These are phyloP conservation scores for Asbolus verrucosus DNA, from an alignment of 1,140 invertebrate species.

Conservation along the genomic window DNA sequence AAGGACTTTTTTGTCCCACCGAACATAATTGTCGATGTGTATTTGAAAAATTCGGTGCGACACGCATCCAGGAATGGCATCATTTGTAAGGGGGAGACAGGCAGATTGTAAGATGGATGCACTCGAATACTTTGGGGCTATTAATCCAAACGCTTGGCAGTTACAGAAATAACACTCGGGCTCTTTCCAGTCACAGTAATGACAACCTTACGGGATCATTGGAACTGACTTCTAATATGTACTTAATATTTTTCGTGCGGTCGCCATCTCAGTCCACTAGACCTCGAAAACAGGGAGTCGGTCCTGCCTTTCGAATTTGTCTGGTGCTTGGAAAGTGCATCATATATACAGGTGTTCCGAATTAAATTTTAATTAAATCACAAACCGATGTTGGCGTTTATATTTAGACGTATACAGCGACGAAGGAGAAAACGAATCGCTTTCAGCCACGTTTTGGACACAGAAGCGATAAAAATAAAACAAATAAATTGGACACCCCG, in stretches of 20 bases:
- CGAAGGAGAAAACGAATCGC: too few species aligned
- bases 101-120: conserved; percentile 56
- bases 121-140: conserved; percentile 55
- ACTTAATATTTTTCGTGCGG: too few species aligned
- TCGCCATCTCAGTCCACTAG: conserved; percentile 7
- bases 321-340: too few species aligned
- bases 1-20: too few species aligned
- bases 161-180: conserved; percentile 55
- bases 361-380: too few species aligned
- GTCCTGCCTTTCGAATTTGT: too few species aligned
- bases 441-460: too few species aligned
- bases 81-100: conserved; percentile 55
- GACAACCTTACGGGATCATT: conserved; percentile 34
- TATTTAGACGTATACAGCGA: too few species aligned
- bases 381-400: too few species aligned
- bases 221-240: conserved; percentile 28
- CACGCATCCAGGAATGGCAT: conserved; percentile 51
- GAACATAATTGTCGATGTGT: conserved; percentile 30
- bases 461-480: conserved; percentile 6
- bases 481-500: conserved; percentile 10
- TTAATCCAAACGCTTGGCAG: conserved; percentile 57
- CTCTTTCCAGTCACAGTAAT: conserved; percentile 43
- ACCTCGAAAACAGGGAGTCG: too few species aligned
- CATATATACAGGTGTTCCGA: too few species aligned
- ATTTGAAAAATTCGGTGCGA: conserved; percentile 45